phyloP scores from a whole-genome alignment of 2,113 vertebrate species.

The Varanus komodoensis region DNA sequence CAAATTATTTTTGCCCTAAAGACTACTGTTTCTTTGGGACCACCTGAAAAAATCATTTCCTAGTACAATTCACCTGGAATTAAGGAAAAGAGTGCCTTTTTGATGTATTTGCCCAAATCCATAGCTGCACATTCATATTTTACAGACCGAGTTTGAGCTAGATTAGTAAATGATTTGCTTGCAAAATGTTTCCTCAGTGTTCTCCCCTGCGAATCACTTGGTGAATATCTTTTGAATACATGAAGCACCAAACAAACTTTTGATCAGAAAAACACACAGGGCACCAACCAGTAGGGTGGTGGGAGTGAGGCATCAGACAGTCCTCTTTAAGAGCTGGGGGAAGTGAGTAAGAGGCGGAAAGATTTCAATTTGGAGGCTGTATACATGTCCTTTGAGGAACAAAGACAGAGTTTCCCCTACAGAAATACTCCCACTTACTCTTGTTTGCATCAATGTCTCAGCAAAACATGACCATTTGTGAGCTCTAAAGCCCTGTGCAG shows the following conservation, averaged over 20 bases:
- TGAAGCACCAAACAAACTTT: too few relatives aligned
- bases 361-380: not conserved
- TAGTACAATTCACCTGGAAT: not conserved
- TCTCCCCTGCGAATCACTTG: not conserved
- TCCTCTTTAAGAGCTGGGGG: not conserved
- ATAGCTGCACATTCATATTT: not conserved
- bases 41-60: not conserved
- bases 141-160: not conserved
- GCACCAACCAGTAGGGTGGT: too few relatives aligned
- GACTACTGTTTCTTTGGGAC: not conserved
- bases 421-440: not conserved
- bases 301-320: not conserved
- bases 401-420: not conserved
- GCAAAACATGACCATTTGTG: not conserved
- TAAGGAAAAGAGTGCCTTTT: not conserved
- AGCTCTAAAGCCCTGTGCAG: not conserved
- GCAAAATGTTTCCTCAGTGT: not conserved
- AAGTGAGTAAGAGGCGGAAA: not conserved
- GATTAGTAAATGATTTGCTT: not conserved
- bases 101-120: not conserved
- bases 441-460: not conserved
- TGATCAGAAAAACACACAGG: not conserved
- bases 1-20: conserved; percentile 29
- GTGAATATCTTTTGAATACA: not conserved
- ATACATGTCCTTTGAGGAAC: not conserved